These are phyloP conservation scores for Hyppa rectilinea DNA, from an alignment of 2,888 invertebrate species.

Conservation along the genomic window DNA sequence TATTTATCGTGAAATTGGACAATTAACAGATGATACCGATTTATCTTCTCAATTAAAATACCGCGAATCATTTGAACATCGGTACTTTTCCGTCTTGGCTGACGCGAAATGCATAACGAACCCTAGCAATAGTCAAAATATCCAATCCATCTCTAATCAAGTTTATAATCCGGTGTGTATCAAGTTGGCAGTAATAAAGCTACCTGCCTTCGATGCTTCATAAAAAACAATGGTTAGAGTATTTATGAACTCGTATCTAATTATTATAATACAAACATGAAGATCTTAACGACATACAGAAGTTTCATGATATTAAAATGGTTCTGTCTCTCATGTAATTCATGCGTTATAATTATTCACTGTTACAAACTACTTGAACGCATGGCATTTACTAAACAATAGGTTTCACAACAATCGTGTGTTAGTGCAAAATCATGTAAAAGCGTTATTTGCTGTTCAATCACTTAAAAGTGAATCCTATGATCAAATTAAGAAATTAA, in stretches of 20 bases:
- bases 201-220: constrained; percentile 21
- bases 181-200: constrained; percentile 1
- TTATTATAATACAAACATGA: constrained; percentile 13
- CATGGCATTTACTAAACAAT: constrained; percentile 23
- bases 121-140: constrained; percentile 1
- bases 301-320: constrained; percentile 3
- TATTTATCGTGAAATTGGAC: constrained; percentile 5
- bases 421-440: constrained; percentile 23
- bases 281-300: neutral
- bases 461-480: constrained; percentile 14
- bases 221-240: constrained; percentile 18
- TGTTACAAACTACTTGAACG: neutral
- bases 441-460: neutral
- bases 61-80: constrained; percentile 9
- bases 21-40: constrained; percentile 1
- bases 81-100: constrained; percentile 13
- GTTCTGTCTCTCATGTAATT: neutral
- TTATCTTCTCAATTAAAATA: constrained; percentile 14
- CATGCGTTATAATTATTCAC: constrained; percentile 20
- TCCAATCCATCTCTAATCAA: neutral
- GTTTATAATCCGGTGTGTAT: neutral
- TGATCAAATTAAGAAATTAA: constrained; percentile 16
- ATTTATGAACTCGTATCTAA: constrained; percentile 19
- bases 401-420: constrained; percentile 18
- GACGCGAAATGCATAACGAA: constrained; percentile 9